These are phyloP conservation scores for Fregetta grallaria DNA, from an alignment of 2,113 vertebrate genomes.

Conservation along the genomic window DNA sequence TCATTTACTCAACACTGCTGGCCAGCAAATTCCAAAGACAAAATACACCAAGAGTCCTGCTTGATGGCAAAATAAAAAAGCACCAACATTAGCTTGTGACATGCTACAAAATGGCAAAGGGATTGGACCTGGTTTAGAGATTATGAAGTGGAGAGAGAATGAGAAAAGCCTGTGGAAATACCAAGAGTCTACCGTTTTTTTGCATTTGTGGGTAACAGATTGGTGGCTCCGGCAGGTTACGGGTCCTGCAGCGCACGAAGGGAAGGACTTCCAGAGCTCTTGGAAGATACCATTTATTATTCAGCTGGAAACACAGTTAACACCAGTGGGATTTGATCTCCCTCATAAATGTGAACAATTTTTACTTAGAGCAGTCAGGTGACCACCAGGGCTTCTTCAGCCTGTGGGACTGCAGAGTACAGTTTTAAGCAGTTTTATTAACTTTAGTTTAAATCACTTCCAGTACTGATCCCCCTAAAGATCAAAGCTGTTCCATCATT, in stretches of 20 bases:
- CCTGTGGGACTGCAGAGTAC: constrained; percentile 39
- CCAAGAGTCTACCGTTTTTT: background rate
- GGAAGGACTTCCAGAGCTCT: constrained; percentile 14
- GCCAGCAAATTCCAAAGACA: background rate
- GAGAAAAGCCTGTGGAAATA: background rate
- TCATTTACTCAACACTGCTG: background rate
- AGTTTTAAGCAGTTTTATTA: constrained; percentile 63
- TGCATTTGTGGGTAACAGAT: background rate
- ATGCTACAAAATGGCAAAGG: background rate
- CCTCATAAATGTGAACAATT: constrained; percentile 60
- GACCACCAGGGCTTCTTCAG: constrained; percentile 41
- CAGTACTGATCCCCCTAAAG: constrained; percentile 52
- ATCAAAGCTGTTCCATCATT: constrained; percentile 66
- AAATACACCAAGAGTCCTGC: background rate
- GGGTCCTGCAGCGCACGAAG: background rate
- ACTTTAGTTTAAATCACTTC: constrained; percentile 66
- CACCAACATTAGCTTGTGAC: background rate
- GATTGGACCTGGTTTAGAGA: background rate
- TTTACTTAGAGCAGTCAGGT: constrained; percentile 61
- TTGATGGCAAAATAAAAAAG: background rate
- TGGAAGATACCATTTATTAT: constrained; percentile 46
- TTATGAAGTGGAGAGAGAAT: background rate
- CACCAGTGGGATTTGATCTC: constrained; percentile 3
- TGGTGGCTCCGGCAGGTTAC: background rate
- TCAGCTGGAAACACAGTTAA: constrained; percentile 43